Percentiles rank a stretch among this genome's conserved stretches.
Evolutionary conservation across 2,888 invertebrate species (phyloP).

Genomic region (Tetranychus piercei): DNA sequence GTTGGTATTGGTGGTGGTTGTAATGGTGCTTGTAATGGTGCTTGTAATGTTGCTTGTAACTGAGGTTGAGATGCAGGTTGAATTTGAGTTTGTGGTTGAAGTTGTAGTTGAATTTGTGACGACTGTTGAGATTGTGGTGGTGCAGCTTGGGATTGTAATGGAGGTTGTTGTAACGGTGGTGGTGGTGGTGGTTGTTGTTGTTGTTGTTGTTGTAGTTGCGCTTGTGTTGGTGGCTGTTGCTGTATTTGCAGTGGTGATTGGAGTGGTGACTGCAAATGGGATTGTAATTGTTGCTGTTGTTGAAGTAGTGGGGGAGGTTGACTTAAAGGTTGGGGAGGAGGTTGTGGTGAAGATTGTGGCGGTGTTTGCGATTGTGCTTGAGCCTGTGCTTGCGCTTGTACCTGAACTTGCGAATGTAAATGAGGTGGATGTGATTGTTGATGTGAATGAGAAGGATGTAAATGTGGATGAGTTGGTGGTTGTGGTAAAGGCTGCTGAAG

Average conservation of each 20-base stretch:
- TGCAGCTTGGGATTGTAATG: not conserved
- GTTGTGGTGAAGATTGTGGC: constrained; percentile 18
- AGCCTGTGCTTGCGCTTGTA: not conserved
- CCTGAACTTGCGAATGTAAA: constrained; percentile 14
- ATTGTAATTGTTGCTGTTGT: not conserved
- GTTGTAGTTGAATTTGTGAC: not conserved
- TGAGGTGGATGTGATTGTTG: constrained; percentile 24
- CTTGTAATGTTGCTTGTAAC: not conserved
- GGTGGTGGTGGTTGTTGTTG: constrained; percentile 27
- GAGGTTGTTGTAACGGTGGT: constrained; percentile 28
- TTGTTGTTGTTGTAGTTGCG: constrained; percentile 21
- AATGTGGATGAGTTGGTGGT: not conserved
- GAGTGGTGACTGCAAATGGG: not conserved
- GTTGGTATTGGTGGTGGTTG: not conserved
- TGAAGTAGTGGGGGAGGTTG: not conserved
- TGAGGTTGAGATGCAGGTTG: not conserved
- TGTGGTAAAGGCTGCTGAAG: not conserved
- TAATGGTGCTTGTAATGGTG: not conserved
- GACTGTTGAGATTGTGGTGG: not conserved
- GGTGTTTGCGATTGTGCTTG: not conserved
- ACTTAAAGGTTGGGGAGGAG: constrained; percentile 12
- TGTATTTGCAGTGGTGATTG: not conserved
- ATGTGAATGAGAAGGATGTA: not conserved
- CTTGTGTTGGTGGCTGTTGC: constrained; percentile 23
- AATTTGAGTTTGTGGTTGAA: not conserved